These are phyloP conservation scores for Proterorhinus semilunaris DNA, from an alignment of 2,113 vertebrate genomes.

Conservation along the genomic window DNA sequence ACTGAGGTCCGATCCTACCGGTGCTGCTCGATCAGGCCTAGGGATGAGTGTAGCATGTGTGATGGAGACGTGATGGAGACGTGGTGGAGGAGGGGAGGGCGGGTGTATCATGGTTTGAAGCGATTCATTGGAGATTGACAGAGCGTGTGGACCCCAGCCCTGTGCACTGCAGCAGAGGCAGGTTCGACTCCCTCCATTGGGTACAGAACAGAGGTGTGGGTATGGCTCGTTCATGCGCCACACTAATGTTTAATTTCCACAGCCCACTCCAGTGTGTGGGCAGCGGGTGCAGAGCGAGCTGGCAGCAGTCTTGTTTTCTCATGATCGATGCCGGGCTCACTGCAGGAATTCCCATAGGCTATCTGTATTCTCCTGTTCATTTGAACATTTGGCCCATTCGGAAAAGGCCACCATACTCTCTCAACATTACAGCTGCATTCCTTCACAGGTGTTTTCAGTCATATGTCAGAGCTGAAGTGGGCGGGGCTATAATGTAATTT, in stretches of 20 bases:
- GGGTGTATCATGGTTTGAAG: conserved; percentile 40
- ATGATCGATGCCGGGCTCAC: neutral
- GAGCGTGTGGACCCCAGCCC: conserved; percentile 40
- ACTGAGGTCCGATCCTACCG: neutral
- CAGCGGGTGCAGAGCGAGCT: conserved; percentile 39
- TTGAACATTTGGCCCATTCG: neutral
- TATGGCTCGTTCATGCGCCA: conserved; percentile 7
- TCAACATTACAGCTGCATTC: neutral
- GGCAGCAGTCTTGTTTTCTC: conserved; percentile 8
- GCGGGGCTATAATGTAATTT: neutral
- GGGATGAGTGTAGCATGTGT: conserved; percentile 4
- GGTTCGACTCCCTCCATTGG: conserved; percentile 17
- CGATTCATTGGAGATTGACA: conserved; percentile 47
- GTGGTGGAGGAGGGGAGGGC: neutral
- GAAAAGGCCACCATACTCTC: no score
- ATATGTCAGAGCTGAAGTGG: neutral
- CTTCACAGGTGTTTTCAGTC: neutral
- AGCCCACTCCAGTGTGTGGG: conserved; percentile 66
- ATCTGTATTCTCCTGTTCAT: neutral
- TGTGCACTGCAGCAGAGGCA: conserved; percentile 59
- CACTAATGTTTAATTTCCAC: conserved; percentile 31
- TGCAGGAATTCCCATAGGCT: neutral
- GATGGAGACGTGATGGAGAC: neutral
- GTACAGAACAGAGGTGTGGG: neutral
- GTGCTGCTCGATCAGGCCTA: conserved; percentile 1